Evolutionary conservation across 2,797 vertebrate genomes (phyloP).

Genomic region (Artibeus jamaicensis): DNA sequence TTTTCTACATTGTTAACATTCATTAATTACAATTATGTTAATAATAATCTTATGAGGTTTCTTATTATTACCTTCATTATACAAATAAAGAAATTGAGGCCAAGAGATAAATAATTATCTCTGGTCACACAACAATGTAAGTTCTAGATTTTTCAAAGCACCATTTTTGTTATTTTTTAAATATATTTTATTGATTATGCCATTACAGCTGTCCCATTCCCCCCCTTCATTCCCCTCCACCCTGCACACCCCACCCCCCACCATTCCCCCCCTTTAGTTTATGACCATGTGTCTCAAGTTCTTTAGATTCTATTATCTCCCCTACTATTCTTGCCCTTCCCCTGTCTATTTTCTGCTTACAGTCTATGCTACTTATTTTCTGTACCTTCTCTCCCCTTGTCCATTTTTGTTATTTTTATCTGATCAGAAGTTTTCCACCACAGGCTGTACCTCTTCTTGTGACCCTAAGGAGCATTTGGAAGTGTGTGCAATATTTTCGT

Average conservation of each 20-base stretch:
- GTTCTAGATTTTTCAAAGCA: background rate
- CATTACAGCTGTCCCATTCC: too few relatives aligned
- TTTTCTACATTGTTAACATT: background rate
- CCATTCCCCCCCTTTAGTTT: too few relatives aligned
- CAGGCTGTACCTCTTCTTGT: background rate
- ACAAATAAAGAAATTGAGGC: slow-evolving; percentile 55
- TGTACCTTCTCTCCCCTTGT: too few relatives aligned
- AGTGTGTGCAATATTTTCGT: background rate
- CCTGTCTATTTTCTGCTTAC: too few relatives aligned
- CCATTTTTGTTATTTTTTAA: slow-evolving; percentile 5
- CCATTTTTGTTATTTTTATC: slow-evolving; percentile 8
- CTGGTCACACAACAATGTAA: background rate
- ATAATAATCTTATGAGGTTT: background rate
- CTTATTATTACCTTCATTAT: slow-evolving; percentile 37
- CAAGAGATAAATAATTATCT: slow-evolving; percentile 2
- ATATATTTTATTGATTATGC: too few relatives aligned
- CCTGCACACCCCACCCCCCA: too few relatives aligned
- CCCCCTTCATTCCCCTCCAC: too few relatives aligned
- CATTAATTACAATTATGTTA: slow-evolving; percentile 37
- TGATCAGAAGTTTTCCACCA: background rate
- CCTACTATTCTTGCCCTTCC: too few relatives aligned
- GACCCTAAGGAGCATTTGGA: background rate
- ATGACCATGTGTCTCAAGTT: too few relatives aligned
- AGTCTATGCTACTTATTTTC: too few relatives aligned
- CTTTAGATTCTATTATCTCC: too few relatives aligned